Percentiles rank a stretch among this genome's conserved stretches.
These are phyloP conservation scores for Eurytoma californica DNA, from an alignment of 2,888 invertebrate genomes.

Conservation along the genomic window DNA sequence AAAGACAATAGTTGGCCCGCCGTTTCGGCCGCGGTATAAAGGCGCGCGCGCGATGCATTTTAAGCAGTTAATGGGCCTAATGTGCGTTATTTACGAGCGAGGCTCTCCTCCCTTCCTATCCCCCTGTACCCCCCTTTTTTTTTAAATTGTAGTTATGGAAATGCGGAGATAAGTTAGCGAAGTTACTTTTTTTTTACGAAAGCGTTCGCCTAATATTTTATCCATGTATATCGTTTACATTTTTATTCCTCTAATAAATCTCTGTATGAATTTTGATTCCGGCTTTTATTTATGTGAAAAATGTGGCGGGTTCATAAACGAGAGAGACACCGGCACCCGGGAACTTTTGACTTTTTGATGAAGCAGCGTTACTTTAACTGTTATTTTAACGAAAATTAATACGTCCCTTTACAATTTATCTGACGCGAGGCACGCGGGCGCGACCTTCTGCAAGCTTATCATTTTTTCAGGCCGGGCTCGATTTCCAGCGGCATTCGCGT, in stretches of 20 bases:
- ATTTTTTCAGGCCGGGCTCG: too few species aligned
- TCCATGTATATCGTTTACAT: slow-evolving; percentile 41
- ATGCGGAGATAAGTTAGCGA: slow-evolving; percentile 39
- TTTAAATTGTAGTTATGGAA: slow-evolving; percentile 48
- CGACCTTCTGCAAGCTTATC: too few species aligned
- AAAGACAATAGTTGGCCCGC: slow-evolving; percentile 48
- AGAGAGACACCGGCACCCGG: background rate
- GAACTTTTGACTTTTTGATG: slow-evolving; percentile 18
- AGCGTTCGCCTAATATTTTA: slow-evolving; percentile 38
- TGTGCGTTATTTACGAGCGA: slow-evolving; percentile 44
- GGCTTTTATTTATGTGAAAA: slow-evolving; percentile 27
- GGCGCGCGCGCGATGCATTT: slow-evolving; percentile 49
- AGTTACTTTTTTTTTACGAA: slow-evolving; percentile 24
- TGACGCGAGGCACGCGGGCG: background rate
- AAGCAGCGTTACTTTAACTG: slow-evolving; percentile 5
- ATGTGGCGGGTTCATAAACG: slow-evolving; percentile 15
- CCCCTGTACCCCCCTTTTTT: slow-evolving; percentile 12
- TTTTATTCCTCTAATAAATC: slow-evolving; percentile 49
- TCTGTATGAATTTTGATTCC: slow-evolving; percentile 40
- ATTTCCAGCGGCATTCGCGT: too few species aligned
- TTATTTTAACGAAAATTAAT: slow-evolving; percentile 7
- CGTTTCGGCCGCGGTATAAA: background rate
- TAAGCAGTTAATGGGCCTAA: slow-evolving; percentile 52
- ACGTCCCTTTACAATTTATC: background rate
- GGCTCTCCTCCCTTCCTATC: slow-evolving; percentile 5